Conservation (phyloP, 2,113 vertebrate genomes). For the Dolichallabes microphthalmus region DNA sequence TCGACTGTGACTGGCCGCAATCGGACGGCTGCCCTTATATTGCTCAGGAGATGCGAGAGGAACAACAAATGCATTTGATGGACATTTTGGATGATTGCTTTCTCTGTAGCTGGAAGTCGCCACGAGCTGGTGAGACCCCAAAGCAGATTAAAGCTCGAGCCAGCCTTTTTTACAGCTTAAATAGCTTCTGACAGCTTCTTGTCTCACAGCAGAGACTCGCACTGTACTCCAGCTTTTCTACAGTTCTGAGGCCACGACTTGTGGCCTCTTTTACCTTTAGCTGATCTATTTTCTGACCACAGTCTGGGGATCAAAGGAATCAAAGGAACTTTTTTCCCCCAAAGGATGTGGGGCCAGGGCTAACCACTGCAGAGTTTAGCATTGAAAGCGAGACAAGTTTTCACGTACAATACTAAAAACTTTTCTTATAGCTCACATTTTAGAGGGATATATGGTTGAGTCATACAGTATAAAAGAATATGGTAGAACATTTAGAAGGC, state of each 20-base stretch:
- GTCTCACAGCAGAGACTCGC: slow-evolving; percentile 48
- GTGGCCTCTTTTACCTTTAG: slow-evolving; percentile 11
- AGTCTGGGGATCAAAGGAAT: slow-evolving; percentile 24
- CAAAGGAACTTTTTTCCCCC: slow-evolving; percentile 10
- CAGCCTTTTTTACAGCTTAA: slow-evolving; percentile 54
- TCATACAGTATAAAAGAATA: background rate
- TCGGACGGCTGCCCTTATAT: slow-evolving; percentile 43
- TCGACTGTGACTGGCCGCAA: slow-evolving; percentile 47
- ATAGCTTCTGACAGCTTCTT: slow-evolving; percentile 65
- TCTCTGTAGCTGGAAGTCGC: slow-evolving; percentile 62
- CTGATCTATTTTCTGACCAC: slow-evolving; percentile 21
- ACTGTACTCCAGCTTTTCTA: slow-evolving; percentile 5
- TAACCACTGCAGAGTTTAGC: background rate
- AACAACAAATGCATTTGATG: slow-evolving; percentile 56
- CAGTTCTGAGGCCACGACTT: slow-evolving; percentile 14
- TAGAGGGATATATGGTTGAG: background rate
- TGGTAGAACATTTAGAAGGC: background rate
- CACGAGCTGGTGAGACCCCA: slow-evolving; percentile 56
- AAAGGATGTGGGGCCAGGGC: background rate
- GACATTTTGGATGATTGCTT: slow-evolving; percentile 63
- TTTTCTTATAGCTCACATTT: background rate
- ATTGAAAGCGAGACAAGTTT: background rate
- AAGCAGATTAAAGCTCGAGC: slow-evolving; percentile 62
- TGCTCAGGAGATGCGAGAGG: slow-evolving; percentile 38
- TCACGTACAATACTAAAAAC: background rate